phyloP scores from a whole-genome alignment of 1,140 invertebrate genomes.

The Saccostrea echinata region DNA sequence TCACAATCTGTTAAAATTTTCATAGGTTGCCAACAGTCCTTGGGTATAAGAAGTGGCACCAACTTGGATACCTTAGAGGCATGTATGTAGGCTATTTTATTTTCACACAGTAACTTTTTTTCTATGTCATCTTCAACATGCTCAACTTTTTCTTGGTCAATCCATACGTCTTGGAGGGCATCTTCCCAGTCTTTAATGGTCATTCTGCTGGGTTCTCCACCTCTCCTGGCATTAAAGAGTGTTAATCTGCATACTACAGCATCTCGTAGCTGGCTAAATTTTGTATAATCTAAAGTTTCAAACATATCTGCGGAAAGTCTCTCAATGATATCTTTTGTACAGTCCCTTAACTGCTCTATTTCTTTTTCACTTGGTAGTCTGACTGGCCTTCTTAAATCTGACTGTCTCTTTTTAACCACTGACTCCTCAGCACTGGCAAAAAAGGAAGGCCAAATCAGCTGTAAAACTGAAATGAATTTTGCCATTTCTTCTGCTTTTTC shows the following conservation, averaged over 20 bases:
- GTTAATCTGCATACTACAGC: slow-evolving; percentile 56
- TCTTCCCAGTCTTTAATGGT: slow-evolving; percentile 53
- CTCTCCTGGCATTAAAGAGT: too few species aligned
- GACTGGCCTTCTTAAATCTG: slow-evolving; percentile 37
- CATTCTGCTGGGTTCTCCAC: slow-evolving; percentile 57
- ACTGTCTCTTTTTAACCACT: slow-evolving; percentile 36
- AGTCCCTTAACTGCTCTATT: slow-evolving; percentile 45
- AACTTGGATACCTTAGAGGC: slow-evolving; percentile 2
- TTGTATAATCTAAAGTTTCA: background rate
- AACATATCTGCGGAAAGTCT: slow-evolving; percentile 19
- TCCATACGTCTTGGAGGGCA: slow-evolving; percentile 54
- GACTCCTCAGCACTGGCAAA: slow-evolving; percentile 47
- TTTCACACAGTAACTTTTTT: background rate
- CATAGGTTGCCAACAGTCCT: too few species aligned
- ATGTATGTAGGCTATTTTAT: slow-evolving; percentile 17
- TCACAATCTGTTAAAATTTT: too few species aligned
- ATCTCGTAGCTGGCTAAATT: slow-evolving; percentile 48
- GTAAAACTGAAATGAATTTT: slow-evolving; percentile 9
- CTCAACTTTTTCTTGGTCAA: slow-evolving; percentile 31
- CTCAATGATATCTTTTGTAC: slow-evolving; percentile 13
- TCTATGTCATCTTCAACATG: slow-evolving; percentile 4
- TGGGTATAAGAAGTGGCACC: too few species aligned
- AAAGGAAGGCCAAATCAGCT: background rate
- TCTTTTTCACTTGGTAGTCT: slow-evolving; percentile 45
- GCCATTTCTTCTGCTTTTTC: slow-evolving; percentile 18